Evolutionary conservation across 2,797 vertebrate species (phyloP), one percentile per base, ranked within the genome.

Genomic region (Smutsia gigantea): DNA sequence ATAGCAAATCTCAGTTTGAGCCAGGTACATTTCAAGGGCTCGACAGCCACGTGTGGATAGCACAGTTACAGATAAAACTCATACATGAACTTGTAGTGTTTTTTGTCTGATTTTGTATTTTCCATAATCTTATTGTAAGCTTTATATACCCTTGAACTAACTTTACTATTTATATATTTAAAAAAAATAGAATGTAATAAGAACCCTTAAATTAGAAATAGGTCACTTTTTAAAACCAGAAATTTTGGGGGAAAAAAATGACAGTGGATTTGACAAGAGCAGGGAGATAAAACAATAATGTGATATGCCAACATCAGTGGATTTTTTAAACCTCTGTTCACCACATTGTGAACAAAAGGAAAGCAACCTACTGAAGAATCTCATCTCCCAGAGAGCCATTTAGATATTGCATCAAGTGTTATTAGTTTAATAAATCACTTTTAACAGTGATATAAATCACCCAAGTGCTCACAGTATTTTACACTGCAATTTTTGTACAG

Each of bases 41-140:
- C 37, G 78, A 7, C 9, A 75, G 79, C n/a, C 49, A 85, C 2
- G 37, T 85, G 51, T 59, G 46, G n/a, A 53, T 42, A 84, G 18
- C 1, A 2, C 31, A 84, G 51, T 79, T 87, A 37, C 0, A 66
- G 63, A 74, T 74, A 55, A 57, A 90, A 84, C 64, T 93, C 34
- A n/a, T 49, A 27, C 5, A 46, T 64, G 25, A 66, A 97, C 55
- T 55, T 59, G 6, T 68, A 75, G 31, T 31, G 39, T 66, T 92
- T 78, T 95, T 82, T 27, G 23, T 85, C 59, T 94, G 39, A n/a
- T 66, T 86, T 89, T 88, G 21, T 68, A 83, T 46, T 93, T 97
- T 19, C 27, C 5, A 49, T 55, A 78, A 49, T 29, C 2, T 77
- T 34, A 83, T 11, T 55, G 0, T 39, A 46, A 93, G 9, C 72